Conservation (phyloP, 2,113 vertebrate genomes). For the Myiozetetes cayanensis region DNA sequence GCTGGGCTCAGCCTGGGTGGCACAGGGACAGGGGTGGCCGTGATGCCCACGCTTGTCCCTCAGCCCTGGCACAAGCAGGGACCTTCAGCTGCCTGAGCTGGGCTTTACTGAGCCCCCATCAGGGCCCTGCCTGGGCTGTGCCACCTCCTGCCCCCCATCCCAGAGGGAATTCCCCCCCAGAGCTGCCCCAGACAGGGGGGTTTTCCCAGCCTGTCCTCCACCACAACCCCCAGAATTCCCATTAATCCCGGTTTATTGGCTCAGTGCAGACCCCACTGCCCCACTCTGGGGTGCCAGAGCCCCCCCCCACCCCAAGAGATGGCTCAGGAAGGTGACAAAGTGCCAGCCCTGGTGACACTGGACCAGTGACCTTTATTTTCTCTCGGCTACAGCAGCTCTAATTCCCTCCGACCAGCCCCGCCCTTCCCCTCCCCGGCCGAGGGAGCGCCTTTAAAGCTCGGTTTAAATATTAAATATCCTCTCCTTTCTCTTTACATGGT, state of each 20-base stretch:
- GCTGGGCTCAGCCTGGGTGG: background rate
- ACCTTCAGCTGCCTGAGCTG: background rate
- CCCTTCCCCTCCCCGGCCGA: constrained; percentile 36
- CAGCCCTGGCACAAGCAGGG: accelerated
- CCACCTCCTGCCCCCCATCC: background rate
- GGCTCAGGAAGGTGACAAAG: too few species aligned
- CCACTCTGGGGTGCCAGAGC: background rate
- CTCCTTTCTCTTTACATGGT: constrained; percentile 50
- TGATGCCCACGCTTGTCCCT: background rate
- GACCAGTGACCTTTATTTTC: constrained; percentile 39
- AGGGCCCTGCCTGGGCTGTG: too few species aligned
- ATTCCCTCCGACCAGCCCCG: background rate
- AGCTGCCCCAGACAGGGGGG: background rate
- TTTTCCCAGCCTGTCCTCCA: background rate
- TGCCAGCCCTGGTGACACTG: background rate
- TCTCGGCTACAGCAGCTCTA: constrained; percentile 43
- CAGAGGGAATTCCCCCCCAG: background rate
- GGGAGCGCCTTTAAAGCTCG: constrained; percentile 73
- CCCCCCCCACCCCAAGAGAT: background rate
- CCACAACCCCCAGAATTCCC: background rate
- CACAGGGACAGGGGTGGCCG: too few species aligned
- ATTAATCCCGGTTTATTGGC: background rate
- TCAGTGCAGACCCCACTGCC: background rate
- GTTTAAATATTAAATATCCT: constrained; percentile 85
- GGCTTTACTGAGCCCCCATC: background rate